Base-by-base conservation (phyloP, 2,888 invertebrate genomes). In the Dryococelus australis region DNA sequence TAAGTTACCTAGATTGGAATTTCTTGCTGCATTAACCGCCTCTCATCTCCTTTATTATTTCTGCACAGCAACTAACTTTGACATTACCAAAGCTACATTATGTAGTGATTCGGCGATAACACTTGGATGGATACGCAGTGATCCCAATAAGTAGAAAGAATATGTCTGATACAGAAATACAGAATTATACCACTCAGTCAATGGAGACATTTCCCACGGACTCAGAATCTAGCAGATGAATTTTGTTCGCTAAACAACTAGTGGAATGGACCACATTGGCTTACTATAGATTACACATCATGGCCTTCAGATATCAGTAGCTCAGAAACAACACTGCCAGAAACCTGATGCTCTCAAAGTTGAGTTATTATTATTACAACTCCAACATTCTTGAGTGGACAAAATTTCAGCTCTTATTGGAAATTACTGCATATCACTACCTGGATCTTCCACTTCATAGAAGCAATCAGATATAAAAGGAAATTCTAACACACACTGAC, bases 41-140 rank as follows among this genome's bases (percentile, higher is more conserved):
- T n/a, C 86, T 0, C 13, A 43, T 10, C 20, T 86, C 24, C 78
- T 86, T 12, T 16, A 43, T 6, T n/a, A 86, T 24, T 86, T 53
- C 24, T 78, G 78, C 27, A 26, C 26, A 27, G 35, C 35, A 5
- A 85, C 86, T 0, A 65, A 79, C 4, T 35, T 24, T 43, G n/a
- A 86, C 20, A 78, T 35, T 24, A 35, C 35, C 2, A 0, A n/a
- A 12, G 86, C 26, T 43, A 79, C 20, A 53, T 24, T 78, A 20
- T 86, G 86, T 16, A 78, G n/a, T 20, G 65, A 27, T 53, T 78
- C 86, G 6, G 79, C 43, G 24, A n/a, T 86, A 26, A 28, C 53
- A 20, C 35, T 85, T 20, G 85, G 85, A 16, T 85, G 85, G 85
- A 85, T 85, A 85, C n/a, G 27, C 6, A 85, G 6, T 53, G 65